Evolutionary conservation across 2,113 vertebrate species (phyloP), one percentile per base, ranked within the genome.

Genomic region (Myiagra hebetior): DNA sequence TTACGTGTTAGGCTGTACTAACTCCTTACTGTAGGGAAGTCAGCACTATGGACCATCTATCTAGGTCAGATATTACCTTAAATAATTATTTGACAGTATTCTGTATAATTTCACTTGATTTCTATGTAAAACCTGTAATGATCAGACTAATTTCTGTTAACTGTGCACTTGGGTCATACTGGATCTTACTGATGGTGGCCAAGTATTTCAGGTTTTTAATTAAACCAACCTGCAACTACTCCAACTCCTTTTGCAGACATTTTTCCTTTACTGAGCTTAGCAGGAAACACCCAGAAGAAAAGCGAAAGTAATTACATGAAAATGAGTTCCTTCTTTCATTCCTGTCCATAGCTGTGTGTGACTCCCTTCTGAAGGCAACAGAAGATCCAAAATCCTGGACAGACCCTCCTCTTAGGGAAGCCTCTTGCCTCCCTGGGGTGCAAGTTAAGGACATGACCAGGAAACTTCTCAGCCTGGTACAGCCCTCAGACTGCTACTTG

Each of bases 201-300:
- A 63, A n/a, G 5, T 22, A 49, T 35, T 70, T 53, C 26, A 62
- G 6, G 11, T 59, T 73, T 90, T 87, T 75, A 37, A 96, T 91
- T 95, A 96, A 97, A 97, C 7, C 30, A 72, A 67, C 37, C 46
- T 92, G 83, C 83, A 95, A 81, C 27, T 55, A 86, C 24, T 67
- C 27, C 52, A 62, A 35, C 18, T 76, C 13, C 9, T 76, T 73
- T 41, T 80, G 88, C 27, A 74, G 73, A 56, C 4, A 13, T 62
- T 94, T 28, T 65, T 94, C 50, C 17, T 93, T 87, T 69, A 80
- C 11, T 19, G 20, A 86, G 11, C 9, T 88, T 57, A 88, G 37
- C 17, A 79, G 3, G 9, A 68, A 49, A 52, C 28, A 75, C 2
- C 3, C 20, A 77, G 10, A 62, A 69, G 27, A 46, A 74, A 64